Conservation (phyloP, 2,797 vertebrate genomes). For the Manis crassicaudata region DNA sequence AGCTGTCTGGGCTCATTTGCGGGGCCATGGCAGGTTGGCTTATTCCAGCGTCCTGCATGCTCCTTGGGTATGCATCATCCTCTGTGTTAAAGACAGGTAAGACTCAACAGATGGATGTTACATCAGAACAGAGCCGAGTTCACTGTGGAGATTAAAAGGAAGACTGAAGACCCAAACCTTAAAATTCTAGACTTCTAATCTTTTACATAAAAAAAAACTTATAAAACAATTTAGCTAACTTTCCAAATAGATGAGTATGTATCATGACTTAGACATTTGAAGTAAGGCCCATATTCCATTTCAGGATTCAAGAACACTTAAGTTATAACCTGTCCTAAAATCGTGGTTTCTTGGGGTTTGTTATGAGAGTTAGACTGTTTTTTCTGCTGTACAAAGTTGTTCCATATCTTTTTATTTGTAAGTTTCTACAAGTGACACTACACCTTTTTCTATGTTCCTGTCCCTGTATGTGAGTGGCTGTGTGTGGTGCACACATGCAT, state of each 20-base stretch:
- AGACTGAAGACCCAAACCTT: background rate
- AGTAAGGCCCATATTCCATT: background rate
- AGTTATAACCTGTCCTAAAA: background rate
- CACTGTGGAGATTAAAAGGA: background rate
- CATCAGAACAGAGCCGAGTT: background rate
- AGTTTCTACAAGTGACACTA: background rate
- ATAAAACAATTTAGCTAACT: background rate
- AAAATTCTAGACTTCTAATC: conserved; percentile 11
- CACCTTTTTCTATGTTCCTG: background rate
- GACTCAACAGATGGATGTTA: background rate
- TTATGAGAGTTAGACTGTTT: background rate
- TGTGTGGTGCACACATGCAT: background rate
- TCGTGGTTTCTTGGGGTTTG: background rate
- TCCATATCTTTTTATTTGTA: background rate
- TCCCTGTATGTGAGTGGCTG: background rate
- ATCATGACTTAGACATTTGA: background rate
- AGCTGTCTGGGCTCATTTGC: background rate
- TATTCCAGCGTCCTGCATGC: background rate
- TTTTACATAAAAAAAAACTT: background rate
- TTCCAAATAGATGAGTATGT: background rate
- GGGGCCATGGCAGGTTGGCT: background rate
- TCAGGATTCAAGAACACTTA: background rate
- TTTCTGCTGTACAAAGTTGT: background rate
- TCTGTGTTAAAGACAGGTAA: background rate
- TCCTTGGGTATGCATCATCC: accelerated